A percentile compares a stretch with the other conserved stretches of the same genome.
phyloP scores from a whole-genome alignment of 1,140 invertebrate genomes.

The Meloidogyne exigua region DNA sequence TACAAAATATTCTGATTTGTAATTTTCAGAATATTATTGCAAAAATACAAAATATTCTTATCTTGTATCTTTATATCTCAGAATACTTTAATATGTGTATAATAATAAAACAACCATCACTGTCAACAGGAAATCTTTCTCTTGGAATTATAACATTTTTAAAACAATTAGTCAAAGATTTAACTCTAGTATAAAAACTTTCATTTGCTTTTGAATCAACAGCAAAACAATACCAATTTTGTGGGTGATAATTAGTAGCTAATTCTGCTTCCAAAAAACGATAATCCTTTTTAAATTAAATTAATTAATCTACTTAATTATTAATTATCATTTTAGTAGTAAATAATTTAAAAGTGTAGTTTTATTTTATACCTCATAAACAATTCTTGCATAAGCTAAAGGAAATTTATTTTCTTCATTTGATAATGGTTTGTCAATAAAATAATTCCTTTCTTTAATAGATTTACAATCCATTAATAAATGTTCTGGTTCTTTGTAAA shows the following conservation, averaged over 20 bases:
- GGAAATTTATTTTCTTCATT: conserved; percentile 12
- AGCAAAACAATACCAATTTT: conserved; percentile 44
- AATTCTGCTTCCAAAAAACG: conserved; percentile 40
- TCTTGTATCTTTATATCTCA: no score
- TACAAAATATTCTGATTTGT: no score
- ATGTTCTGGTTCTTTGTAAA: conserved; percentile 2
- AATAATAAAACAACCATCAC: no score
- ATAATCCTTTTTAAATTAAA: conserved; percentile 31
- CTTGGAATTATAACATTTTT: conserved; percentile 32
- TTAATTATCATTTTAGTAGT: no score
- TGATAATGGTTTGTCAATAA: neutral
- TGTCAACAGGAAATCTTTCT: conserved; percentile 25
- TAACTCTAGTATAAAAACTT: conserved; percentile 30
- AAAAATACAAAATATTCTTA: no score
- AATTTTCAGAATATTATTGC: no score
- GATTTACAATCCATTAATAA: conserved; percentile 22
- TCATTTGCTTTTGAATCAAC: conserved; percentile 32
- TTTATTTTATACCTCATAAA: conserved; percentile 20
- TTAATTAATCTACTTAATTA: no score
- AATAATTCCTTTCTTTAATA: conserved; percentile 25
- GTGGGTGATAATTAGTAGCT: conserved; percentile 34
- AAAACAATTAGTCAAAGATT: conserved; percentile 34
- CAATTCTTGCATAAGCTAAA: conserved; percentile 27
- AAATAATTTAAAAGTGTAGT: no score
- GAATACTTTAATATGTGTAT: no score